A percentile compares a stretch with the other conserved stretches of the same genome.
Evolutionary conservation across 30 jellyfish, hydroid and myxozoan species (phyloP).

Genomic region (Hydractinia symbiolongicarpus): DNA sequence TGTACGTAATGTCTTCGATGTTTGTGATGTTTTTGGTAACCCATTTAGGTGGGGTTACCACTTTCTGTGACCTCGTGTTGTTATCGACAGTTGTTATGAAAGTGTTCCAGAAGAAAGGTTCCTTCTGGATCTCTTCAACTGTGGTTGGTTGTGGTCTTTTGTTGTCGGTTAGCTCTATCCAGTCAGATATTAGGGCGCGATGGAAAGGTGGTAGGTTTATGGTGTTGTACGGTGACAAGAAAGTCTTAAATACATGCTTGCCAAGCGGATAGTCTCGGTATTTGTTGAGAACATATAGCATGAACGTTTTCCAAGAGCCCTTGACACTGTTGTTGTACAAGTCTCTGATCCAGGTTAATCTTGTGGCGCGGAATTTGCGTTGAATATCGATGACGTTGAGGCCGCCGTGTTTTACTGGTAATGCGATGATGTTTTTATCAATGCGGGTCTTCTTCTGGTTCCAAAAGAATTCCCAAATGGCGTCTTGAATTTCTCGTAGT

Average conservation of each 20-base stretch:
- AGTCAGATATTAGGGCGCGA: constrained; percentile 7
- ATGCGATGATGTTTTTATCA: not conserved
- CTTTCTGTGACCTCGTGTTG: not conserved
- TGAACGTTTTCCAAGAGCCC: too few species aligned
- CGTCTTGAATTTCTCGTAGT: not conserved
- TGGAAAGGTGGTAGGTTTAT: too few species aligned
- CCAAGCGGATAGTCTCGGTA: too few species aligned
- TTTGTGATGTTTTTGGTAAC: too few species aligned
- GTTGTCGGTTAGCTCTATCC: not conserved
- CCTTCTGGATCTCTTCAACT: not conserved
- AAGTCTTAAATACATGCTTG: too few species aligned
- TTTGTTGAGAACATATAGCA: too few species aligned
- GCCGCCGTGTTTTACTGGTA: constrained; percentile 4
- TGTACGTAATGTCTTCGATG: too few species aligned
- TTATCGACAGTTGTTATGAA: not conserved
- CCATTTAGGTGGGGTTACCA: too few species aligned
- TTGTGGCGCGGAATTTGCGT: too few species aligned
- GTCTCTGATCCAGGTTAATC: too few species aligned
- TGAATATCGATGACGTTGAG: not conserved
- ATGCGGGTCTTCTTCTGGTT: not conserved
- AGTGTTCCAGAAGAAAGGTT: not conserved
- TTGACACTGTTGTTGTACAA: too few species aligned
- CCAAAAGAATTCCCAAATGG: not conserved
- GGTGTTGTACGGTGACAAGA: too few species aligned
- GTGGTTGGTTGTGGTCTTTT: not conserved